phyloP scores from a whole-genome alignment of 2,113 vertebrate species.

The Neogale vison region DNA sequence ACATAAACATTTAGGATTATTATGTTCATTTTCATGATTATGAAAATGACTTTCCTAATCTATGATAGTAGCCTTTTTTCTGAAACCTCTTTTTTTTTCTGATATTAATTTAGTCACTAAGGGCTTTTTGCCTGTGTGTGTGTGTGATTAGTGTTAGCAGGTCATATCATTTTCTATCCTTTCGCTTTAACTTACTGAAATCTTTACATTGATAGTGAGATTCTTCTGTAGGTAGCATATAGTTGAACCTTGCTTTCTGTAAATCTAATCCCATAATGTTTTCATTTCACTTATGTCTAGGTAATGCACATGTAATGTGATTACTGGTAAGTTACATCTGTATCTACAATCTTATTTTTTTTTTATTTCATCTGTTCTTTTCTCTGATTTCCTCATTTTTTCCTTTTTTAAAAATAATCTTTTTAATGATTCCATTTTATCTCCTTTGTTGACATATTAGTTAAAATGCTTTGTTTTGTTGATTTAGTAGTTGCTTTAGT shows the following conservation, averaged over 20 bases:
- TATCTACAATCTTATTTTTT: background rate
- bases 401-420: background rate
- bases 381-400: background rate
- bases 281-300: background rate
- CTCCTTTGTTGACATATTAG: background rate
- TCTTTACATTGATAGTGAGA: background rate
- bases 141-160: background rate
- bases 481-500: background rate
- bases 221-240: background rate
- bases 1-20: background rate
- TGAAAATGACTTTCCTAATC: background rate
- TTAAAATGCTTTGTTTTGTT: background rate
- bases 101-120: background rate
- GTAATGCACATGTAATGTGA: background rate
- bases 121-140: background rate
- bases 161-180: background rate
- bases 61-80: background rate
- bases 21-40: background rate
- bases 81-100: background rate
- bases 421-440: background rate
- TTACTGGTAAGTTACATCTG: background rate
- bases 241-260: background rate
- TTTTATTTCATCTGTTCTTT: background rate
- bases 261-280: background rate
- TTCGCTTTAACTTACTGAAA: background rate